Conservation (phyloP, 2,113 vertebrate genomes). For the Lethenteron camtschaticum region DNA sequence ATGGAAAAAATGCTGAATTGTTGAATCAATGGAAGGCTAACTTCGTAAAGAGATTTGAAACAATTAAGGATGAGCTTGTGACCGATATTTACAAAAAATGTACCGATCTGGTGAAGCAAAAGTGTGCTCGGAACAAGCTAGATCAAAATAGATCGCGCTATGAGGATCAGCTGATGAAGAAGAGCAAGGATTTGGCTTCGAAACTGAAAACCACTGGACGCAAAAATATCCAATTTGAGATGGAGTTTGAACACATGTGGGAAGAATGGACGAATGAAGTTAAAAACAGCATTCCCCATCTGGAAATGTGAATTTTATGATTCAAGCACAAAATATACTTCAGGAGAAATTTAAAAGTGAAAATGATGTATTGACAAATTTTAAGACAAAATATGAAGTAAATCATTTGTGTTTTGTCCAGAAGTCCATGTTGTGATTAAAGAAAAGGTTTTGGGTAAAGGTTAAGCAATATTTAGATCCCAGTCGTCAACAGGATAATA, state of each 20-base stretch:
- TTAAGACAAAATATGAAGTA: no score
- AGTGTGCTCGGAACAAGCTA: conserved; percentile 12
- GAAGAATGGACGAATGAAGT: conserved; percentile 10
- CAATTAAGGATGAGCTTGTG: conserved; percentile 13
- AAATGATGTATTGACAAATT: not conserved
- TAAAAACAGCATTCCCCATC: not conserved
- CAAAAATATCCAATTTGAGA: conserved; percentile 12
- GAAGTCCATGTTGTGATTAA: conserved; percentile 6
- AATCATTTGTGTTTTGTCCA: not conserved
- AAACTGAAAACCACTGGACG: conserved; percentile 8
- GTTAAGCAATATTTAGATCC: accelerated
- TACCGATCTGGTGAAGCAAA: conserved; percentile 10
- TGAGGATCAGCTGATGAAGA: conserved; percentile 14
- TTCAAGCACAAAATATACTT: conserved; percentile 16
- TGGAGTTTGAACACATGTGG: conserved; percentile 16
- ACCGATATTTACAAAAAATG: conserved; percentile 13
- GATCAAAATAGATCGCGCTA: conserved; percentile 11
- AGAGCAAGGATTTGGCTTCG: conserved; percentile 14
- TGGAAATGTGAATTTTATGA: conserved; percentile 8
- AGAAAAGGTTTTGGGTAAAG: accelerated
- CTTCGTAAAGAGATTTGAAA: conserved; percentile 9
- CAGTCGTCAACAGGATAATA: accelerated
- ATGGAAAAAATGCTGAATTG: conserved; percentile 18
- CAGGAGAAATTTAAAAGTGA: conserved; percentile 12
- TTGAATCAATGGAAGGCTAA: conserved; percentile 18